Evolutionary conservation across 2,888 invertebrate genomes (phyloP), one percentile per base, ranked within the genome.

Genomic region (Sclerodermus sp.): DNA sequence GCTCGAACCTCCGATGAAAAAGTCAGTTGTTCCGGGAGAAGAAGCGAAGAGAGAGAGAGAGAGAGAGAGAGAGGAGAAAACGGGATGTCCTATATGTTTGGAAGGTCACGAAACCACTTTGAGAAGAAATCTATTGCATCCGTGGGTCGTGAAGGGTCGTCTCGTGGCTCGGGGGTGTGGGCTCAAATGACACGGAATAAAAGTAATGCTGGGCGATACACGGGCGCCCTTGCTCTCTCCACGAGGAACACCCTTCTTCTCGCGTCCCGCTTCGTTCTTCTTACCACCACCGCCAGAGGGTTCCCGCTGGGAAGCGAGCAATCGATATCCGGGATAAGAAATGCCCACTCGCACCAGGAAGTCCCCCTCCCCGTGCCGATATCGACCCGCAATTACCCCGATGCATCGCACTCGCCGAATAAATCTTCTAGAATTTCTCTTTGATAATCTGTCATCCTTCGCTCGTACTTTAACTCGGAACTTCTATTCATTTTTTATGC

Each of bases 171-270:
- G 50, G 60, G 70, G 71, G 76, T 74, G 76, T 74, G 70, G 72
- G 71, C 72, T 76, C 73, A 77, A 77, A 77, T 77, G 77, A 77
- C 75, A 77, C 77, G 76, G 75, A 77, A 77, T 76, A 75, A 77
- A 77, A 75, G 75, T 76, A 75, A 74, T 72, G 73, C 71, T 56
- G 54, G 34, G 10, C 66, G 60, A 67, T 69, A 68, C 68, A 66
- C 62, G 57, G 62, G 50, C 70, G 63, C 60, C 68, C 67, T 61
- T 58, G 23, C 23, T 4, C 34, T 13, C 12, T 60, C 62, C 51
- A 57, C 67, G 52, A 53, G 49, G 58, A 64, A 59, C 64, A 62
- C 62, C 64, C 64, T 62, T 49, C 62, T 60, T 60, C 62, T 62
- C 61, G 40, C 61, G 23, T 23, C 23, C 8, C 23, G 23, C 23